Base-by-base conservation (phyloP, 2,113 vertebrate species). In the Aspiorhynchus laticeps region DNA sequence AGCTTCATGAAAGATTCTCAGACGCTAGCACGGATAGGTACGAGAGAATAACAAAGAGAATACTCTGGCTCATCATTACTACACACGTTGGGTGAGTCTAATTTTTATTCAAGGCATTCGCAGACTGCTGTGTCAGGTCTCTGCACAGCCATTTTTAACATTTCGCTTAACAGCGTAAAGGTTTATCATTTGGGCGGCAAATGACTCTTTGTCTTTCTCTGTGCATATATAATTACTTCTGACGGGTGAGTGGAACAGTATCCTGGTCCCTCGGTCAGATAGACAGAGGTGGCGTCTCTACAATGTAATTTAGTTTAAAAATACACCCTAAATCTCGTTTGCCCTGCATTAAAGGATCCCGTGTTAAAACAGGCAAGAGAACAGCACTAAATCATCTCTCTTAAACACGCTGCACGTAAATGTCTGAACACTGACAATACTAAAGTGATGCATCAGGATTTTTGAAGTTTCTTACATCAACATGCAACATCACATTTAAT, bases 291-390 rank as follows among this genome's bases (percentile, higher is more conserved):
- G 97, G 98, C 97, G 97, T 97, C 98, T 95, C 88, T 51, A 91
- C 96, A 98, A 99, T 98, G 97, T 96, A 95, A 99, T 98, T 98
- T 97, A 93, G 96, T 97, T 96, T 96, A 97, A 98, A 99, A 98
- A 98, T 97, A 97, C 95, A 95, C 95, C 96, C 94, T 95, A 97
- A 98, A 99, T 96, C 96, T 95, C 95, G 97, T 98, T 99, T 96
- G 94, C 94, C 94, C 92, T 97, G 95, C 96, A 98, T 98, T 99
- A 99, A 96, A 96, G 93, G 95, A 90, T 96, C 95, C 95, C 95
- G 95, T 95, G 94, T 96, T 96, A 96, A 97, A 98, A 97, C 94
- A 96, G 90, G 95, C 92, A 93, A 94, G 53, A 92, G 93, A 93
- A 92, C 91, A 93, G 96, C 96, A 96, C 94, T 94, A 95, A 96